Evolutionary conservation across 2,888 invertebrate species (phyloP).

Genomic region (Halocaridina rubra): DNA sequence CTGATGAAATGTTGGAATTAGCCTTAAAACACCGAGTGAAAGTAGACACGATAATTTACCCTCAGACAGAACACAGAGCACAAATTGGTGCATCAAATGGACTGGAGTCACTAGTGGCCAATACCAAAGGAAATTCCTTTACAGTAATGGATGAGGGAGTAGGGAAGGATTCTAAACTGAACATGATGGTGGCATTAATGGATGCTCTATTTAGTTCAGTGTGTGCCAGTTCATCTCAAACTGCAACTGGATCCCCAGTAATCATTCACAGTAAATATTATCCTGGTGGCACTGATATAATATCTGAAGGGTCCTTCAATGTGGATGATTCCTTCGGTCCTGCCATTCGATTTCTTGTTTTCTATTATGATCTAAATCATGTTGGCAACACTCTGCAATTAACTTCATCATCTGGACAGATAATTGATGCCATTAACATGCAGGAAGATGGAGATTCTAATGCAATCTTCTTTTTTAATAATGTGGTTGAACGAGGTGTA

Average conservation of each 20-base stretch:
- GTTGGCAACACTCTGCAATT: slow-evolving; percentile 56
- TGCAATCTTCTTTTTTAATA: slow-evolving; percentile 37
- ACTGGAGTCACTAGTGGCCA: slow-evolving; percentile 26
- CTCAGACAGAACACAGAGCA: slow-evolving; percentile 33
- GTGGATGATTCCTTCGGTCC: slow-evolving; percentile 53
- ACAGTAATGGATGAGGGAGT: slow-evolving; percentile 57
- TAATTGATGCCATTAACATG: slow-evolving; percentile 24
- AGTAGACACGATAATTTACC: slow-evolving; percentile 34
- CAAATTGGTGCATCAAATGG: slow-evolving; percentile 5
- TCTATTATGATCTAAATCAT: slow-evolving; percentile 57
- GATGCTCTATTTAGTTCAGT: slow-evolving; percentile 45
- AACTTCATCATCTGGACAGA: slow-evolving; percentile 46
- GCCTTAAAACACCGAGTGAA: slow-evolving; percentile 1
- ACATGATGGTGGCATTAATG: slow-evolving; percentile 54
- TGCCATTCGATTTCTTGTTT: slow-evolving; percentile 45
- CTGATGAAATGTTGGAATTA: slow-evolving; percentile 42
- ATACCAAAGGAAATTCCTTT: slow-evolving; percentile 26
- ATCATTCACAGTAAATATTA: slow-evolving; percentile 43
- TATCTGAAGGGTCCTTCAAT: slow-evolving; percentile 48
- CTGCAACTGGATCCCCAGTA: slow-evolving; percentile 26
- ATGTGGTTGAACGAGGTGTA: slow-evolving; percentile 30
- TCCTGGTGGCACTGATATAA: slow-evolving; percentile 51
- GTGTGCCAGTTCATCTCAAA: not conserved
- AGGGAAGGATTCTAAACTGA: slow-evolving; percentile 50
- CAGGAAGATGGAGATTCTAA: slow-evolving; percentile 60